Evolutionary conservation across 2,113 vertebrate genomes (phyloP), one percentile per base, ranked within the genome.

Genomic region (Ammodytes marinus): DNA sequence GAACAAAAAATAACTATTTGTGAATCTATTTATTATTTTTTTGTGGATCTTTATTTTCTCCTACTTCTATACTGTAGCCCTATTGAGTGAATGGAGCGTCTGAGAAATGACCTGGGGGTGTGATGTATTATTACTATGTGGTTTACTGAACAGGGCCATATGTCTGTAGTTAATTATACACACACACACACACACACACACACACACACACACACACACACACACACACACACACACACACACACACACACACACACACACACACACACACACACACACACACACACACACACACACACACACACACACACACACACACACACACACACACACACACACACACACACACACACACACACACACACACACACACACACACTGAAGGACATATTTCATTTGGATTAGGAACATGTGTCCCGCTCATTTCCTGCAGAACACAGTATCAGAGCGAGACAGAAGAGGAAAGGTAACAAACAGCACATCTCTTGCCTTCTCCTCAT

Each of bases 351-450:
- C 47, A 57, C 35, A 69, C 66, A 54, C 19, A 78, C 13, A 14
- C 5, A 49, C 27, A 53, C 4, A 69, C 13, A 69, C 27, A 63
- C 35, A 58, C 4, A 58, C 45, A 55, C 17, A 57, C 7, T 47
- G 12, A 53, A 42, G 43, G 47, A 74, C n/a, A 49, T 47, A 55
- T 69, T 82, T 72, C 40, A 60, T 52, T 35, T 50, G 75, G 64
- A 84, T 79, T 74, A 69, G 70, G 65, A 79, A 69, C 75, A 79
- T 79, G 37, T 69, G 55, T 78, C 49, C 10, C 49, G 42, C 6
- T 74, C 65, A 75, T 63, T 81, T 81, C 77, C 65, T 80, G 78
- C 12, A 19, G 13, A 66, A 66, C 76, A 15, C 77, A 66, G 37
- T n/a, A 66, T 58, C 45, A 80, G 35, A 79, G 12, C 57, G 37